These are phyloP conservation scores for Penelope pileata DNA, from an alignment of 2,113 vertebrate species.

Conservation along the genomic window DNA sequence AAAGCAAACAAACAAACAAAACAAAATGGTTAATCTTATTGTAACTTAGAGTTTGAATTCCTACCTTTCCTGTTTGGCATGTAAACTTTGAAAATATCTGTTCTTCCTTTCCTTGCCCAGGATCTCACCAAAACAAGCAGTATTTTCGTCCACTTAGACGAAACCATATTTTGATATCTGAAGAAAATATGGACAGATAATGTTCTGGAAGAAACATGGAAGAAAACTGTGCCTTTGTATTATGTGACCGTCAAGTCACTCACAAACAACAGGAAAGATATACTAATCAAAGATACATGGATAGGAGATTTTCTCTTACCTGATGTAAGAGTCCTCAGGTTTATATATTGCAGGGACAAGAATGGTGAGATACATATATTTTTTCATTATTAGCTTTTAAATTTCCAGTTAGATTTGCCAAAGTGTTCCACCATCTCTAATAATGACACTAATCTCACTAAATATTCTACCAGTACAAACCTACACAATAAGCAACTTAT, in stretches of 20 bases:
- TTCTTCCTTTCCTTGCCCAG: neutral
- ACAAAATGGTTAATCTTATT: neutral
- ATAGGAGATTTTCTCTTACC: neutral
- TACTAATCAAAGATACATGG: neutral
- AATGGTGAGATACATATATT: neutral
- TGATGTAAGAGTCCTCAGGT: neutral
- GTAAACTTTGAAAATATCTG: neutral
- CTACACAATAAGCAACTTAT: neutral
- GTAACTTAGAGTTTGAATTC: neutral
- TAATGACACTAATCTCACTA: constrained; percentile 13
- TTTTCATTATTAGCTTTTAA: neutral
- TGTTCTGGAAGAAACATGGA: neutral
- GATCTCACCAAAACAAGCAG: neutral
- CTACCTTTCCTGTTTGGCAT: neutral
- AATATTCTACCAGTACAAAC: constrained; percentile 6
- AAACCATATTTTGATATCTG: neutral
- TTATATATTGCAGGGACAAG: neutral
- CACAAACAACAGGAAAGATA: neutral
- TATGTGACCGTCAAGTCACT: rapidly evolving
- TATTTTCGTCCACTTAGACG: neutral
- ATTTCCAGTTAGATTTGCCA: neutral
- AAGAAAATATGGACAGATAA: neutral
- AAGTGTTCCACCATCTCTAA: neutral
- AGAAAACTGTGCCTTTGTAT: neutral
- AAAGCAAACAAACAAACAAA: neutral